These are phyloP conservation scores for Homarus gammarus DNA, from an alignment of 2,888 invertebrate genomes.

Conservation along the genomic window DNA sequence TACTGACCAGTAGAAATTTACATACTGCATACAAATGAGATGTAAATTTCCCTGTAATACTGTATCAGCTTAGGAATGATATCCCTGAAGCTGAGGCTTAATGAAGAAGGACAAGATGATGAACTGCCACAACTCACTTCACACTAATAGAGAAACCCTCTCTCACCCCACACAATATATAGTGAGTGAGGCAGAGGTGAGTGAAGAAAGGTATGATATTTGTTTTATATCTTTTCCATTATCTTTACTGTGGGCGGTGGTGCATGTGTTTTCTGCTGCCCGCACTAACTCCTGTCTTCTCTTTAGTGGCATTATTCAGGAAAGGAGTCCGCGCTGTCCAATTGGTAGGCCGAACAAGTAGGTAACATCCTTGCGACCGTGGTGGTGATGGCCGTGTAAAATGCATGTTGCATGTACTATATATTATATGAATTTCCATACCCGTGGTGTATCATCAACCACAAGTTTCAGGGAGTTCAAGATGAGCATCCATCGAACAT, in stretches of 20 bases:
- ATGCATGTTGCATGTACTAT: conserved; percentile 64
- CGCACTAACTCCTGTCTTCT: conserved; percentile 76
- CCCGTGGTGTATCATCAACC: conserved; percentile 59
- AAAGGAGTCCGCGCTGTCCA: conserved; percentile 99
- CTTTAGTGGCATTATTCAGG: conserved; percentile 99
- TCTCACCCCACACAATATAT: conserved; percentile 17
- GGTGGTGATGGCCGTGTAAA: conserved; percentile 67
- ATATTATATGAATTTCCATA: conserved; percentile 56
- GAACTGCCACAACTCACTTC: conserved; percentile 23
- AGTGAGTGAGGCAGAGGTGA: conserved; percentile 64
- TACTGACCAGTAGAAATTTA: neutral
- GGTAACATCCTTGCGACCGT: conserved; percentile 81
- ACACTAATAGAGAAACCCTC: conserved; percentile 37
- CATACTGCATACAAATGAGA: neutral
- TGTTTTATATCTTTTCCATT: conserved; percentile 55
- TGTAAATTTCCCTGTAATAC: neutral
- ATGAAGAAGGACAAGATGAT: conserved; percentile 21
- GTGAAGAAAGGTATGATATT: conserved; percentile 56
- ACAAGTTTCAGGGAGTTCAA: conserved; percentile 65
- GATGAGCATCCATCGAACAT: conserved; percentile 16
- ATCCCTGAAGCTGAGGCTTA: conserved; percentile 42
- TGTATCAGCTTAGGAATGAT: conserved; percentile 11
- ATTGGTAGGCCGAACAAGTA: conserved; percentile 99
- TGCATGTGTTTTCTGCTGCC: conserved; percentile 66
- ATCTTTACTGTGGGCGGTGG: conserved; percentile 63